These are phyloP conservation scores for human (Homo sapiens) DNA, from an alignment of 2,113 vertebrate species.

Conservation along the genomic window GRCh38 chr2:228687501-228688000, in stretches of 20 bases:
- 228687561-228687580: background rate
- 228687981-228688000: background rate
- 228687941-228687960: background rate
- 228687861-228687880: background rate
- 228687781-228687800: too few relatives aligned
- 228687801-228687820: background rate
- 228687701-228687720: background rate
- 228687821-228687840: background rate
- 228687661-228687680: background rate
- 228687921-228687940: background rate
- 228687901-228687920: too few relatives aligned
- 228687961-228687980: background rate
- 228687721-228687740: background rate
- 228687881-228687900: background rate
- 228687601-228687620: background rate
- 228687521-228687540: background rate
- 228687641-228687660: background rate
- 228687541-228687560: background rate
- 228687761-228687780: background rate
- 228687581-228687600: background rate
- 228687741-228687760: background rate
- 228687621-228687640: background rate
- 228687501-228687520: background rate
- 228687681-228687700: background rate
- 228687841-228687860: background rate